A percentile compares a stretch with the other conserved stretches of the same genome.
Conservation (phyloP, 2,797 vertebrate species). For the Aulostomus chinensis region DNA sequence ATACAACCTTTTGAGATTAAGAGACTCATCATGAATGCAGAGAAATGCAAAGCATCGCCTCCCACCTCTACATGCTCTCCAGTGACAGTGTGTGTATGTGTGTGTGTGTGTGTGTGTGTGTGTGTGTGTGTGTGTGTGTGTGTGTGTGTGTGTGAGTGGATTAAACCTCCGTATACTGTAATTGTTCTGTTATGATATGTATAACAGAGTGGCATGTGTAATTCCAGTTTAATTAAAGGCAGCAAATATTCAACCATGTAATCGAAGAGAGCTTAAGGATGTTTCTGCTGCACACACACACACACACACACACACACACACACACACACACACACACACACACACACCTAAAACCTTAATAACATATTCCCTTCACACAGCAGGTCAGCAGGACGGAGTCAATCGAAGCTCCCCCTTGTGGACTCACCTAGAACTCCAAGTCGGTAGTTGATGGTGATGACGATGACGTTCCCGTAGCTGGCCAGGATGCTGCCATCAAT, state of each 20-base stretch:
- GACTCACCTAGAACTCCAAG: constrained; percentile 93
- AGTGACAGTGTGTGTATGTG: too few species aligned
- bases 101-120: too few species aligned
- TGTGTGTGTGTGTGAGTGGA: background rate
- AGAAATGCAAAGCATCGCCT: constrained; percentile 4
- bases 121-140: background rate
- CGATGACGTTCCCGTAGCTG: constrained; percentile 96
- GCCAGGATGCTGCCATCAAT: constrained; percentile 94
- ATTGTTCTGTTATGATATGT: background rate
- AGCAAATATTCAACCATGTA: constrained; percentile 2
- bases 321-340: background rate
- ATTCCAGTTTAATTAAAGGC: background rate
- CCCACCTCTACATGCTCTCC: too few species aligned
- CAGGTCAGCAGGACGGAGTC: constrained; percentile 7
- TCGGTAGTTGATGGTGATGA: constrained; percentile 94
- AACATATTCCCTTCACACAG: background rate
- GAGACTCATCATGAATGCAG: background rate
- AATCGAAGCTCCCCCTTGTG: too few species aligned
- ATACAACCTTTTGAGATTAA: background rate
- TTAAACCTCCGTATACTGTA: constrained; percentile 2
- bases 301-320: too few species aligned
- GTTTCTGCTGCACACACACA: background rate
- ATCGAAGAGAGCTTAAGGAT: constrained; percentile 8
- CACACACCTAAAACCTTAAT: too few species aligned
- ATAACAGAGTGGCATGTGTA: too few species aligned